Conservation (phyloP, 2,113 vertebrate genomes). For the Bolborhynchus lineola region DNA sequence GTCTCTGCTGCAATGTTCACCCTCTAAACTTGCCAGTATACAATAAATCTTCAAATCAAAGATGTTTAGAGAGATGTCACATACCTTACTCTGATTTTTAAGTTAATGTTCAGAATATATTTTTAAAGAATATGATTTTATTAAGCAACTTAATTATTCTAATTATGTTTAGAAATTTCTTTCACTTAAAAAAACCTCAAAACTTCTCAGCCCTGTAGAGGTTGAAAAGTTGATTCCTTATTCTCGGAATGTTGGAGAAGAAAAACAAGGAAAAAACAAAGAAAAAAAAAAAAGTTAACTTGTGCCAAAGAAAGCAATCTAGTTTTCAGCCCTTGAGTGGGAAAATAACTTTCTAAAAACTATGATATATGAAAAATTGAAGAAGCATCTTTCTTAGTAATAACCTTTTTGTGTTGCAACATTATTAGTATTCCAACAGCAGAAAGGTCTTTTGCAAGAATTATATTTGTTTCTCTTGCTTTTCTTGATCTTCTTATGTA, state of each 20-base stretch:
- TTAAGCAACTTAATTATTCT: background rate
- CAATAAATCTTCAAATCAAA: background rate
- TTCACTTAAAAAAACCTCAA: background rate
- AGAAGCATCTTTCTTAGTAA: background rate
- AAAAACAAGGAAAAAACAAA: accelerated
- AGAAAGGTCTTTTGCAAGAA: background rate
- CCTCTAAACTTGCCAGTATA: background rate
- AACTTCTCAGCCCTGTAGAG: background rate
- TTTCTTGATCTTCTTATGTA: background rate
- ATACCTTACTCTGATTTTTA: background rate
- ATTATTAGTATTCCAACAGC: background rate
- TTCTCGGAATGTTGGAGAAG: accelerated
- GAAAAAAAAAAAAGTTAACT: background rate
- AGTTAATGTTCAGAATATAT: background rate
- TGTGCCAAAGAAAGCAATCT: accelerated
- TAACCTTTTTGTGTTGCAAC: background rate
- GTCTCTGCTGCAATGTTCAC: background rate
- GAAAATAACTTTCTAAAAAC: background rate
- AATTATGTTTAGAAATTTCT: background rate
- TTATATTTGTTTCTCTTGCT: background rate
- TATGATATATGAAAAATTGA: background rate
- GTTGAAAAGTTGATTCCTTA: background rate
- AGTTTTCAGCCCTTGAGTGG: background rate
- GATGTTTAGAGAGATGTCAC: background rate
- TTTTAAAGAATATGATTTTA: background rate